phyloP scores from a whole-genome alignment of 2,113 vertebrate species.

The Phalacrocorax carbo region DNA sequence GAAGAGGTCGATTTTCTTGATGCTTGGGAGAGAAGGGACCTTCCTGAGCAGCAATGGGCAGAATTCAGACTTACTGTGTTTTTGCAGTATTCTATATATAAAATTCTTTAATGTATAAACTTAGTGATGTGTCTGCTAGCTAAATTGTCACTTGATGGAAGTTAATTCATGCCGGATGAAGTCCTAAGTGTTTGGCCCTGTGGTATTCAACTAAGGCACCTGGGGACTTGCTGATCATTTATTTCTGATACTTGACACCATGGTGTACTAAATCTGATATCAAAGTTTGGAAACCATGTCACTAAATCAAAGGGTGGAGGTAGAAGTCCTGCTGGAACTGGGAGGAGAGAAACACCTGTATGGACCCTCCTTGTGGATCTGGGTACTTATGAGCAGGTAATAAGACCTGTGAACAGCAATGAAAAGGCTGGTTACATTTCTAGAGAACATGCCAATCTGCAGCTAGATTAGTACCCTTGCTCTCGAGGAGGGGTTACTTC shows the following conservation, averaged over 20 bases:
- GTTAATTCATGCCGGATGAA: constrained; percentile 50
- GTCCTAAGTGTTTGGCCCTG: constrained; percentile 13
- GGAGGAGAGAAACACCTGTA: background rate
- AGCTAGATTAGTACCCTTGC: background rate
- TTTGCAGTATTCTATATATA: constrained; percentile 89
- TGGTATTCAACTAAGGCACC: background rate
- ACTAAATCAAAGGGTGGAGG: background rate
- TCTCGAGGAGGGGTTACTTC: background rate
- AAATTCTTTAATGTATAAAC: constrained; percentile 76
- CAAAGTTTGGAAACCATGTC: constrained; percentile 43
- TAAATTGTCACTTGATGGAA: constrained; percentile 71
- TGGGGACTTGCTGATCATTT: constrained; percentile 26
- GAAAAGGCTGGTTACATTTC: background rate
- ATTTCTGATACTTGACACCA: constrained; percentile 20
- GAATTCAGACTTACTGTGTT: constrained; percentile 90
- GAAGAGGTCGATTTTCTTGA: constrained; percentile 63
- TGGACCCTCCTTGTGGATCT: background rate
- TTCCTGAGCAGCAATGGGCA: constrained; percentile 79
- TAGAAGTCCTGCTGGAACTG: background rate
- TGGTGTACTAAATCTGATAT: constrained; percentile 40
- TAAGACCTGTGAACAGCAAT: background rate
- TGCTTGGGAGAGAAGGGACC: constrained; percentile 75
- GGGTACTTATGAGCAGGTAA: background rate
- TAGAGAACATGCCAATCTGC: background rate
- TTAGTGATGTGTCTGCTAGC: constrained; percentile 72